Evolutionary conservation across 2,113 vertebrate genomes (phyloP).

Genomic region (Chlamydotis undulata): DNA sequence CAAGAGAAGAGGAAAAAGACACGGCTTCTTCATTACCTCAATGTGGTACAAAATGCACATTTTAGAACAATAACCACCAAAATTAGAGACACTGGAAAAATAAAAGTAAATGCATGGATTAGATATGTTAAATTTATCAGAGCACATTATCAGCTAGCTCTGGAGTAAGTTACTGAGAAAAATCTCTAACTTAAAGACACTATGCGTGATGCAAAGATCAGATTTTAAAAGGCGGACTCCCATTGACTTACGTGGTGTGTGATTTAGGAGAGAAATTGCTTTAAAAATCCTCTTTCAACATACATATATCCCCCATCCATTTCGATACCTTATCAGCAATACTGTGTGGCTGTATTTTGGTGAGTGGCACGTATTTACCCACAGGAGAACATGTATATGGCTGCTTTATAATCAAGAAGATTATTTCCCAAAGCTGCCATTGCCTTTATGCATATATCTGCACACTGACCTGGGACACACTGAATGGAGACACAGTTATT

Average conservation of each 20-base stretch:
- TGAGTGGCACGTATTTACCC: neutral
- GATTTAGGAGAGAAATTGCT: neutral
- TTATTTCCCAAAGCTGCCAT: constrained; percentile 14
- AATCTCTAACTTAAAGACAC: neutral
- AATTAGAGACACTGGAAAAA: neutral
- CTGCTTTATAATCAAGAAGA: neutral
- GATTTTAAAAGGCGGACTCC: neutral
- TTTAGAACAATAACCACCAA: neutral
- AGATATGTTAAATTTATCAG: neutral
- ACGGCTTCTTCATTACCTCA: neutral
- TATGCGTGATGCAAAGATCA: neutral
- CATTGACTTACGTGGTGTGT: neutral
- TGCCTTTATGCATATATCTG: constrained; percentile 7
- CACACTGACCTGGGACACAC: neutral
- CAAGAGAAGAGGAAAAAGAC: neutral
- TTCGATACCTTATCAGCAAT: neutral
- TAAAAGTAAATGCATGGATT: accelerated
- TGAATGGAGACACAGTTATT: neutral
- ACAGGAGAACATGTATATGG: neutral
- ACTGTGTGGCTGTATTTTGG: neutral
- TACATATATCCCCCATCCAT: neutral
- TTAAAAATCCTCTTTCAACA: neutral
- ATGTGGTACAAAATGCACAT: neutral
- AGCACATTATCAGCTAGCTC: neutral
- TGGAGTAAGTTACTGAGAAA: neutral